Evolutionary conservation across 2,888 invertebrate genomes (phyloP), one percentile per base, ranked within the genome.

Genomic region (Platerodrilus igneus): DNA sequence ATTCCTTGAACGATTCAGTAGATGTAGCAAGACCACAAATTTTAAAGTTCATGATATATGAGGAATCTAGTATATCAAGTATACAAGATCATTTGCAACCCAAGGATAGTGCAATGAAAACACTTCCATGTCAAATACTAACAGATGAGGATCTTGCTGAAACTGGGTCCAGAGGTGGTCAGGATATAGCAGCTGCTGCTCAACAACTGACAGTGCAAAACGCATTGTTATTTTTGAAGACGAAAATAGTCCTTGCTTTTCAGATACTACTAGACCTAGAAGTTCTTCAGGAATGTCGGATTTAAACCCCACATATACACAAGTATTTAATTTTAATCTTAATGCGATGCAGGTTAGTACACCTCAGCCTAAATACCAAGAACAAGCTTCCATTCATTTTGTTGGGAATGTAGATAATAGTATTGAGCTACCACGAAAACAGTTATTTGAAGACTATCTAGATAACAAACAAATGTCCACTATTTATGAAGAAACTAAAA

Each of bases 281-380:
- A 34, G 14, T 22, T 14, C 26, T 15, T 15, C 17, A 6, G 20
- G 27, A 17, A 31, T 35, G 25, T 31, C 39, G 2, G 27, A 41
- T 51, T 71, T 72, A 46, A 73, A 79, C 56, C 77, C 78, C 45
- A 74, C 77, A 1, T 76, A 76, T n/a, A 83, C 83, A 1, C 79
- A 82, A 69, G 73, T 74, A 37, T 83, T 83, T 47, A 80, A 80
- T 59, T 77, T 79, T 52, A 74, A 82, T 48, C 72, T 81, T 46
- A 64, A 70, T 2, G 75, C 75, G 34, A 73, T 74, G 48, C 42
- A 58, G 52, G 77, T 79, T 0, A 83, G 83, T 57, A 83, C 83
- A 1, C 83, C 77, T 1, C 76, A 75, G 47, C 70, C 63, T 59
- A 67, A 64, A 50, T n/a, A n/a, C n/a, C 55, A 42, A 57, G 37